Percentiles rank a stretch among this genome's conserved stretches.
Conservation (phyloP, 1,140 invertebrate species). For the Thaumatotibia leucotreta region DNA sequence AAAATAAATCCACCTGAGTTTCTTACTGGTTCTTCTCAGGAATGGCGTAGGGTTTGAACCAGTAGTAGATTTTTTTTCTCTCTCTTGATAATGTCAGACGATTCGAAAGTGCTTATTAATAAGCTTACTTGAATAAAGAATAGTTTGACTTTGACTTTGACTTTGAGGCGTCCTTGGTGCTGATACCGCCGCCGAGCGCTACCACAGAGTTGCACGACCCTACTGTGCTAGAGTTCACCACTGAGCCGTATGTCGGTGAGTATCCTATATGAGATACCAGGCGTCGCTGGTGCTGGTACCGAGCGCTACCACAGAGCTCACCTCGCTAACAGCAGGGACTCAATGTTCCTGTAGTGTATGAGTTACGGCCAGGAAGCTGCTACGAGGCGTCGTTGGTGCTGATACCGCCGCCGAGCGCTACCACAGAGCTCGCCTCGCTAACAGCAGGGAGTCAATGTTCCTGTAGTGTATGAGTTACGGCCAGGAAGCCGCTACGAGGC, state of each 20-base stretch:
- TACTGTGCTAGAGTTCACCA: slow-evolving; percentile 49
- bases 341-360: slow-evolving; percentile 46
- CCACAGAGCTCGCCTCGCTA: no score
- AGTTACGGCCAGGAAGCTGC: slow-evolving; percentile 40
- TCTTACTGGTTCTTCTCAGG: no score
- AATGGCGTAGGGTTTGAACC: no score
- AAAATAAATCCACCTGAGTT: no score
- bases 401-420: slow-evolving; percentile 46
- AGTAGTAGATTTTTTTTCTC: no score
- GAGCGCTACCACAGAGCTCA: no score
- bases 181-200: slow-evolving; percentile 50
- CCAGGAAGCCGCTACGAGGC: slow-evolving; percentile 54
- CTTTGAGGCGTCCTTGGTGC: slow-evolving; percentile 57
- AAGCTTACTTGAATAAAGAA: no score
- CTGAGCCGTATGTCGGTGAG: slow-evolving; percentile 54
- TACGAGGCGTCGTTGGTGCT: slow-evolving; percentile 61
- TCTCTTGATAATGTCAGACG: no score
- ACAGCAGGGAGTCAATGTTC: slow-evolving; percentile 48
- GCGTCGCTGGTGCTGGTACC: no score
- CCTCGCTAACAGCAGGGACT: slow-evolving; percentile 56
- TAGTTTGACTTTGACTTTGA: no score
- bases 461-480: slow-evolving; percentile 47
- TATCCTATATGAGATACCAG: neutral
- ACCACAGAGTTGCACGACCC: slow-evolving; percentile 52
- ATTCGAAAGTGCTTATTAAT: no score